Conservation (phyloP, 2,888 invertebrate species). For the Caenorhabditis angaria region DNA sequence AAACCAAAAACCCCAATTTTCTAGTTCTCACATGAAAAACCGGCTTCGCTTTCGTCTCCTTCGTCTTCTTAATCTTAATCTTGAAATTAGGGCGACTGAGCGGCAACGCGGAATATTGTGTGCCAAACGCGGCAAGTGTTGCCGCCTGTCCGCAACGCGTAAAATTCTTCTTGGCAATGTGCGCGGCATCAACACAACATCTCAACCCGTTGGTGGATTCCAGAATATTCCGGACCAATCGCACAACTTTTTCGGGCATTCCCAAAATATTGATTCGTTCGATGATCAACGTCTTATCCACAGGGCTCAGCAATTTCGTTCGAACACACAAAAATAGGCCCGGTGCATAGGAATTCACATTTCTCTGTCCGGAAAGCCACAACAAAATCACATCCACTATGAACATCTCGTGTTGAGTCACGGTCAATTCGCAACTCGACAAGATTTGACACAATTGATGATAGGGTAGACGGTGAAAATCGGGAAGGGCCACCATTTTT, state of each 20-base stretch:
- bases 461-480: slow-evolving; percentile 33
- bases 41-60: slow-evolving; percentile 73
- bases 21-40: too few species aligned
- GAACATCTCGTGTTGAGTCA: slow-evolving; percentile 36
- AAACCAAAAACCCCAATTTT: too few species aligned
- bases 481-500: slow-evolving; percentile 30
- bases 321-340: slow-evolving; percentile 25
- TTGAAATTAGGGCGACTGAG: slow-evolving; percentile 33
- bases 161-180: slow-evolving; percentile 25
- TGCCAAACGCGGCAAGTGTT: slow-evolving; percentile 22
- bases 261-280: slow-evolving; percentile 37
- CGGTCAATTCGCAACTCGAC: slow-evolving; percentile 34
- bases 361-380: slow-evolving; percentile 38
- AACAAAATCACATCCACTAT: slow-evolving; percentile 40
- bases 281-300: slow-evolving; percentile 42
- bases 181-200: slow-evolving; percentile 29
- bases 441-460: slow-evolving; percentile 34
- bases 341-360: slow-evolving; percentile 23
- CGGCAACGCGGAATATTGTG: slow-evolving; percentile 35
- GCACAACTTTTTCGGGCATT: slow-evolving; percentile 26
- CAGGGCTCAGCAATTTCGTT: slow-evolving; percentile 32
- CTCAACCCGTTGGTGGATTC: slow-evolving; percentile 31
- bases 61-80: slow-evolving; percentile 33
- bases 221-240: slow-evolving; percentile 30
- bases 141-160: slow-evolving; percentile 18